Conservation (phyloP, 2,888 invertebrate species). For the Himalopsyche anomala region DNA sequence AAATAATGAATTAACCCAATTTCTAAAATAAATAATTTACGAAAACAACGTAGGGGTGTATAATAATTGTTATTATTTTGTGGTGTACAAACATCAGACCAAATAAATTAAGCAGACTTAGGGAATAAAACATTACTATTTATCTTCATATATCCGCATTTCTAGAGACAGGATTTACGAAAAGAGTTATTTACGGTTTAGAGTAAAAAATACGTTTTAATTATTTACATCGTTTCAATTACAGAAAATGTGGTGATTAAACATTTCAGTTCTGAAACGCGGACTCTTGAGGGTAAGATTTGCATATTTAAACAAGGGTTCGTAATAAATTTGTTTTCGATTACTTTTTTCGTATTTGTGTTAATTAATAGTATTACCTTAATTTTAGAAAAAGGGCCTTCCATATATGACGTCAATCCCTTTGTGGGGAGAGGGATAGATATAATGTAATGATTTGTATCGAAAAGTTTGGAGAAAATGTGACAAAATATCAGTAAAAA, state of each 20-base stretch:
- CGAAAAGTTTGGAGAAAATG: too few relatives aligned
- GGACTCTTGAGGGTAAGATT: too few relatives aligned
- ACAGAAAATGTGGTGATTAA: background rate
- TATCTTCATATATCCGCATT: background rate
- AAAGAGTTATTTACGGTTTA: constrained; percentile 17
- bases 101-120: background rate
- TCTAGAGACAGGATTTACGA: background rate
- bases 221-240: background rate
- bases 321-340: too few relatives aligned
- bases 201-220: background rate
- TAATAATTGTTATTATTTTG: background rate
- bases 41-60: constrained; percentile 9
- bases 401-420: too few relatives aligned
- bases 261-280: too few relatives aligned
- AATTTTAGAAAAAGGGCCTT: too few relatives aligned
- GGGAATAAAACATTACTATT: background rate
- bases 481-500: too few relatives aligned
- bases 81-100: background rate
- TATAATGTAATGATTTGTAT: too few relatives aligned
- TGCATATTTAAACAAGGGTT: too few relatives aligned
- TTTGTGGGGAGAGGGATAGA: too few relatives aligned
- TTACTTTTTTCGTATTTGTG: too few relatives aligned
- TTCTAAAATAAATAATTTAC: background rate
- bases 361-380: too few relatives aligned
- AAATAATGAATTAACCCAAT: constrained; percentile 26